Evolutionary conservation across 2,888 invertebrate genomes (phyloP), one percentile per base, ranked within the genome.

Genomic region (Tetanocera ferruginea): DNA sequence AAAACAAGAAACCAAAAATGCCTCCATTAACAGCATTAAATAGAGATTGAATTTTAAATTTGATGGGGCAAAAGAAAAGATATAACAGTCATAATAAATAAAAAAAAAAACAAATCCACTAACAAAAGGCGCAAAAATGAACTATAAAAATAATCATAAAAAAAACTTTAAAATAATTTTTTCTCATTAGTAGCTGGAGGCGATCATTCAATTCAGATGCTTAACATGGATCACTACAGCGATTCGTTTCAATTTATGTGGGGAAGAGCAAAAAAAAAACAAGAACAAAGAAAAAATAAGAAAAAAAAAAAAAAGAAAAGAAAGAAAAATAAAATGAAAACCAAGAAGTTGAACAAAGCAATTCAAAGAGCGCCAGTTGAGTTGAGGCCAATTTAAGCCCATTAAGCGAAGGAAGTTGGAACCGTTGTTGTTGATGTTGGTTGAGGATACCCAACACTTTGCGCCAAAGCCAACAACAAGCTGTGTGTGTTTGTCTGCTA

Each of bases 371-470:
- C 55, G 55, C 66, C 66, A 66, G 66, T 51, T 19, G n/a, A 49
- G 51, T 23, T 25, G 69, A 23, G 31, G 31, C 72, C 72, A 57
- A 72, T 72, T 72, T 57, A 23, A 72, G 37, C n/a, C 72, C 60
- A 72, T 72, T 72, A 72, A 72, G 57, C 55, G 57, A 57, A 55
- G 57, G 57, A 25, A 57, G 57, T 19, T 19, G 28, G 60, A 34
- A 37, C 11, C 11, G 57, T 34, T 19, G 71, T 31, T 55, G 71
- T n/a, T 67, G 51, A n/a, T 64, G 64, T 64, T 64, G 64, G 11
- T 43, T 43, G 43, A n/a, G 43, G 1, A 14, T 43, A 1, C 43
- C 14, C 43, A 43, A 43, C 43, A 43, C 43, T 43, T 43, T 14
- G 43, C 43, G 43, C 43, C 43, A 43, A 14, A 43, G 43, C 43